A percentile compares a stretch with the other conserved stretches of the same genome.
phyloP scores from a whole-genome alignment of 2,797 vertebrate genomes.

The Heteromormyrus szaboi region DNA sequence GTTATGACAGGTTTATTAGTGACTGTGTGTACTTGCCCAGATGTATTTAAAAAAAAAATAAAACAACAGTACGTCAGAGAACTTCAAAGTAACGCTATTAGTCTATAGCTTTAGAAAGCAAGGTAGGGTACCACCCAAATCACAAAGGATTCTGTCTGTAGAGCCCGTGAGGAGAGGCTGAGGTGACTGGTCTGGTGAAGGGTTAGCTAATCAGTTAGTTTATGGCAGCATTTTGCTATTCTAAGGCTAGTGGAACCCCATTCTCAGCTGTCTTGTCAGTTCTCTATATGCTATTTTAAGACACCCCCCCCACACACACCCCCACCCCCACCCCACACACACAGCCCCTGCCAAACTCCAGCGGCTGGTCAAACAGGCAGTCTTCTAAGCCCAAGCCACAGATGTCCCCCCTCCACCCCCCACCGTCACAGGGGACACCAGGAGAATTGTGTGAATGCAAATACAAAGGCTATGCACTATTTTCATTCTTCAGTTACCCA shows the following conservation, averaged over 20 bases:
- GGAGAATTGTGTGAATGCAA: neutral
- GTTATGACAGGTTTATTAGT: neutral
- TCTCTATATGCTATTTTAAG: constrained; percentile 66
- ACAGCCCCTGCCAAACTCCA: constrained; percentile 3
- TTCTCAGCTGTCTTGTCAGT: constrained; percentile 68
- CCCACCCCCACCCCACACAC: constrained; percentile 20
- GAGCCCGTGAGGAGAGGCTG: neutral
- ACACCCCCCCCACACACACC: constrained; percentile 17
- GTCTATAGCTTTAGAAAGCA: neutral
- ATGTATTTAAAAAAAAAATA: neutral
- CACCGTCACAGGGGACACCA: neutral
- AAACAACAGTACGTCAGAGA: neutral
- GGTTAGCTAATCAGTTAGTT: constrained; percentile 62
- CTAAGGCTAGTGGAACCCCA: constrained; percentile 52
- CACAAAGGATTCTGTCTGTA: neutral
- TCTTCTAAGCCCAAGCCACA: constrained; percentile 5
- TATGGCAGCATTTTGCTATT: constrained; percentile 62
- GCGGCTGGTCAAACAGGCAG: constrained; percentile 28
- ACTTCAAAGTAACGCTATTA: neutral
- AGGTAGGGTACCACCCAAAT: neutral
- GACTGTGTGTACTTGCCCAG: neutral
- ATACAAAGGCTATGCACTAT: neutral
- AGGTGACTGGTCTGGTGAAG: constrained; percentile 24
- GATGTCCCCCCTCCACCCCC: neutral
- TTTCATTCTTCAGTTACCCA: neutral